Conservation (phyloP, 2,113 vertebrate species). For the Chamaea fasciata region DNA sequence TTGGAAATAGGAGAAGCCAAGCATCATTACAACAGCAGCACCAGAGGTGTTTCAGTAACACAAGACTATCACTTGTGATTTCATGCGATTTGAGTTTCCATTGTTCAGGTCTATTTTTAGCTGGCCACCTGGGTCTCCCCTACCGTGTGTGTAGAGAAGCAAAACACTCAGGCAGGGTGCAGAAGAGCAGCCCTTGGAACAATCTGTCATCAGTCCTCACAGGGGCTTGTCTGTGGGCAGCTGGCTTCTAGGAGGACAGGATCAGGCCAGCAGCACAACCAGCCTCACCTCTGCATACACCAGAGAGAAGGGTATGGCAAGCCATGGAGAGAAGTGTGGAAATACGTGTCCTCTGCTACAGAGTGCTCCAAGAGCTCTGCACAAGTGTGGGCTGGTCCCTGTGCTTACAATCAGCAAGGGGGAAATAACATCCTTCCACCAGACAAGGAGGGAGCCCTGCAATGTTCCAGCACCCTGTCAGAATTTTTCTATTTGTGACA, state of each 20-base stretch:
- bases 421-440: neutral
- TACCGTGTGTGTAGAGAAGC: neutral
- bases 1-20: conserved; percentile 1
- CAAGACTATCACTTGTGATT: conserved; percentile 25
- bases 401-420: neutral
- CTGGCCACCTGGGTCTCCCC: neutral
- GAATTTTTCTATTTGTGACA: neutral
- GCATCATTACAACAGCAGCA: neutral
- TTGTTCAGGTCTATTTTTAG: conserved; percentile 24
- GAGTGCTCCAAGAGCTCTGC: neutral
- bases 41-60: neutral
- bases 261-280: neutral
- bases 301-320: neutral
- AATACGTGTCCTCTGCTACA: neutral
- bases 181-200: neutral
- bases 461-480: neutral
- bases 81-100: conserved; percentile 8
- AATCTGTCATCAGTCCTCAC: neutral
- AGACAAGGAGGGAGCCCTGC: neutral
- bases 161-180: neutral
- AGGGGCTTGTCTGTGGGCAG: neutral
- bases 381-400: neutral
- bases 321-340: neutral
- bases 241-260: neutral
- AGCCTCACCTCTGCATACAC: neutral